phyloP scores from a whole-genome alignment of 2,888 invertebrate species.

The Andrena bicolor region DNA sequence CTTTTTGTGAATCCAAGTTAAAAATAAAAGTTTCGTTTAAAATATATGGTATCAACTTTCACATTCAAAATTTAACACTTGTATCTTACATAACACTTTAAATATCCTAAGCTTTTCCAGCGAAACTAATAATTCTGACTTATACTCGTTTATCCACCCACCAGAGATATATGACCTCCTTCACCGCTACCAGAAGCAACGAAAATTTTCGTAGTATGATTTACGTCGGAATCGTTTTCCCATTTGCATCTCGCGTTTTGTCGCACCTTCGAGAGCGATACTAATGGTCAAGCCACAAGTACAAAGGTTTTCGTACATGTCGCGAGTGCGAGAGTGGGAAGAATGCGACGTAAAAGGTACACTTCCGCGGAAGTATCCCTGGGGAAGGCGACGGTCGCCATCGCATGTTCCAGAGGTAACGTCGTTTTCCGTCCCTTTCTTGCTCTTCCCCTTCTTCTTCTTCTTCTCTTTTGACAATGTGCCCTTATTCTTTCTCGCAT shows the following conservation, averaged over 20 bases:
- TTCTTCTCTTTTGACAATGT: conserved; percentile 1
- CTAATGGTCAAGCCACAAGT: conserved; percentile 23
- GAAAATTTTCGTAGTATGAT: too few relatives aligned
- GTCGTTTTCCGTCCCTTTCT: conserved; percentile 43
- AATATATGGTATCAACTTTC: too few relatives aligned
- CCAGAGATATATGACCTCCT: too few relatives aligned
- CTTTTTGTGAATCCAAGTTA: too few relatives aligned
- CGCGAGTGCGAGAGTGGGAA: neutral
- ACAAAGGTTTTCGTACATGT: conserved; percentile 16
- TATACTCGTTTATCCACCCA: too few relatives aligned
- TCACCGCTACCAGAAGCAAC: too few relatives aligned
- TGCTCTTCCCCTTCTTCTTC: neutral
- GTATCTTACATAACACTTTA: too few relatives aligned
- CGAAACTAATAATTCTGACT: too few relatives aligned
- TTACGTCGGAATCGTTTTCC: too few relatives aligned
- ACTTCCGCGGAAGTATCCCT: conserved; percentile 26
- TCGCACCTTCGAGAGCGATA: conserved; percentile 24
- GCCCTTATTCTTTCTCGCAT: conserved; percentile 36
- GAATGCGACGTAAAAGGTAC: neutral
- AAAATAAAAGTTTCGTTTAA: too few relatives aligned
- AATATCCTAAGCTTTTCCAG: too few relatives aligned
- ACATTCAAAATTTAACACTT: too few relatives aligned
- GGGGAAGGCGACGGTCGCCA: conserved; percentile 40
- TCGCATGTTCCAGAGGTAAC: conserved; percentile 62
- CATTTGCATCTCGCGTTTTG: conserved; percentile 1